phyloP scores from a whole-genome alignment of 2,113 vertebrate genomes.

The Axis porcinus region DNA sequence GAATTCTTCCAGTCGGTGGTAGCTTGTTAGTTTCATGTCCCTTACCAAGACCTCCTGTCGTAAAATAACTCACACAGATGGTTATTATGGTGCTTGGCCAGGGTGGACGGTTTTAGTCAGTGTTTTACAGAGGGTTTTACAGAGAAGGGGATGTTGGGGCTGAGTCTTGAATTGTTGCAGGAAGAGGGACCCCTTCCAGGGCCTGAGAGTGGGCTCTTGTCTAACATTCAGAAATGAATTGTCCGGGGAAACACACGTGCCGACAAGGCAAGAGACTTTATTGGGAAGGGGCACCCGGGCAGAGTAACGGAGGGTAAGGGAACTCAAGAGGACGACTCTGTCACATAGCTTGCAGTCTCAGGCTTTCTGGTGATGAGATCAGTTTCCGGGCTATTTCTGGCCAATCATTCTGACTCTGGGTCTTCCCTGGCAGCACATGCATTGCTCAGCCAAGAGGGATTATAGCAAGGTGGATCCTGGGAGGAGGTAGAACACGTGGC shows the following conservation, averaged over 20 bases:
- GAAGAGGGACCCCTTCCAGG: not conserved
- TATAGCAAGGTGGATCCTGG: not conserved
- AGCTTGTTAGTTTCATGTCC: not conserved
- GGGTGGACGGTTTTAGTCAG: not conserved
- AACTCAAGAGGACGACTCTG: not conserved
- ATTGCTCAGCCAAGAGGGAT: not conserved
- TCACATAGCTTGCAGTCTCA: not conserved
- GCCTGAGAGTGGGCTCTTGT: not conserved
- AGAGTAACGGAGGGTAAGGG: not conserved
- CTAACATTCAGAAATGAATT: not conserved
- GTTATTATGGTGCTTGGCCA: not conserved
- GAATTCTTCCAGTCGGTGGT: not conserved
- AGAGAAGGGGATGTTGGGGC: not conserved
- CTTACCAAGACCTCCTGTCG: not conserved
- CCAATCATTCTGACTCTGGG: not conserved
- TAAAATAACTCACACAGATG: not conserved
- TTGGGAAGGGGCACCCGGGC: fast-evolving
- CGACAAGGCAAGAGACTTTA: not conserved
- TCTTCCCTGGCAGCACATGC: not conserved
- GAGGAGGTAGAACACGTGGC: not conserved
- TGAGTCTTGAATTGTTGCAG: not conserved
- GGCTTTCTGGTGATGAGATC: not conserved
- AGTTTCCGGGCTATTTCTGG: not conserved
- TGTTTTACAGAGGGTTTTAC: not conserved
- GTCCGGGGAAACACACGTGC: fast-evolving